phyloP scores from a whole-genome alignment of 2,797 vertebrate species.

The Chelonia mydas region DNA sequence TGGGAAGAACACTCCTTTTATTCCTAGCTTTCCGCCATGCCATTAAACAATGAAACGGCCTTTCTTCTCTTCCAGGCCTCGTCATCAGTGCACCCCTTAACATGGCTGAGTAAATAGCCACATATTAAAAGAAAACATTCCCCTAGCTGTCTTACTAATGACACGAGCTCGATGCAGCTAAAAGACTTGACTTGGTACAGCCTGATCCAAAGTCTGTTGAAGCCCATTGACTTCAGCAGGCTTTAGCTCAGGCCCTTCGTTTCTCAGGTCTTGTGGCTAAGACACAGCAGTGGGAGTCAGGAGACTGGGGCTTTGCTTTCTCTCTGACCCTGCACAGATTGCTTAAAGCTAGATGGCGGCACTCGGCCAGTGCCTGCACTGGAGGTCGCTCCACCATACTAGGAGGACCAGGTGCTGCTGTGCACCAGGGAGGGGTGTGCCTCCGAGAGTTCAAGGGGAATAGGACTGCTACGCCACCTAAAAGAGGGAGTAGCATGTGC shows the following conservation, averaged over 20 bases:
- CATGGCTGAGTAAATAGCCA: background rate
- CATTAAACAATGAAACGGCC: background rate
- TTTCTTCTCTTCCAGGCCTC: background rate
- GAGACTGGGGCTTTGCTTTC: background rate
- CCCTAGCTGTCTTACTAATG: background rate
- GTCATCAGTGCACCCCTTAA: background rate
- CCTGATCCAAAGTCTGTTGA: background rate
- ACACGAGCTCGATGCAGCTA: background rate
- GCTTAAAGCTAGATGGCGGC: background rate
- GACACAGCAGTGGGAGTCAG: background rate
- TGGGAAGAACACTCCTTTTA: background rate
- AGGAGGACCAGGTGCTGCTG: background rate
- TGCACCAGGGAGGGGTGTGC: background rate
- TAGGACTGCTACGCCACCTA: background rate
- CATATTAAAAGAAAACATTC: background rate
- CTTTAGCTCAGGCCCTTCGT: background rate
- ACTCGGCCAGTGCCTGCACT: background rate
- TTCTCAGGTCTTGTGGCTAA: background rate
- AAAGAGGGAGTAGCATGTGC: background rate
- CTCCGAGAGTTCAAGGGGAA: background rate
- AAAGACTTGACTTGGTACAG: background rate
- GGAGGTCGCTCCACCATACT: background rate
- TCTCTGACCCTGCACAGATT: background rate
- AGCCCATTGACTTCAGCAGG: background rate
- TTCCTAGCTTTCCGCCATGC: background rate